phyloP scores from a whole-genome alignment of 2,113 vertebrate genomes.

The Turnix velox region DNA sequence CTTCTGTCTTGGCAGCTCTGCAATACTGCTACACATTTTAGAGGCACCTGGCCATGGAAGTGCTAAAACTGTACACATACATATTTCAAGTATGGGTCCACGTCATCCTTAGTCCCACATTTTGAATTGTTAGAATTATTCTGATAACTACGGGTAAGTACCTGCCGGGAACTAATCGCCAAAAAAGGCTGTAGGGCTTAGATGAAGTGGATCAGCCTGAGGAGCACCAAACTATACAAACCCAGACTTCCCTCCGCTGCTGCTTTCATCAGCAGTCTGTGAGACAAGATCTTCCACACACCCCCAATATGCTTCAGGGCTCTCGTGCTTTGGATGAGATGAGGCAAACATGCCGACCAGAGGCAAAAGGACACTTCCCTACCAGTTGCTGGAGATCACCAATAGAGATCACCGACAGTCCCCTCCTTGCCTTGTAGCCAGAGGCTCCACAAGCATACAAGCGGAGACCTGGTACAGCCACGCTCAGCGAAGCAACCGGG shows the following conservation, averaged over 20 bases:
- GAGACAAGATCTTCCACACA: background rate
- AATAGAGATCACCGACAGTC: background rate
- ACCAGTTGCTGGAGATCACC: background rate
- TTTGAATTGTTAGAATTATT: background rate
- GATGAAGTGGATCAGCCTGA: background rate
- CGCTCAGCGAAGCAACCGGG: background rate
- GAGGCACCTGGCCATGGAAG: background rate
- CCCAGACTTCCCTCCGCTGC: background rate
- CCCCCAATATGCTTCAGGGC: background rate
- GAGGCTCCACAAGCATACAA: background rate
- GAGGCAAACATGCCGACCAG: accelerated
- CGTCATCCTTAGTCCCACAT: accelerated
- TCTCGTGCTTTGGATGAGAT: background rate
- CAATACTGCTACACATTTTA: background rate
- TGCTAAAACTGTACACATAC: background rate
- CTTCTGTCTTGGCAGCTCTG: accelerated
- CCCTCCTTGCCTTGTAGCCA: accelerated
- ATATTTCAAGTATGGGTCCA: background rate
- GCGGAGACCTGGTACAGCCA: background rate
- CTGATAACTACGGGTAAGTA: background rate
- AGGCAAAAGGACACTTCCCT: background rate
- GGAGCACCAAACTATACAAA: background rate
- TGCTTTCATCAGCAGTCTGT: background rate
- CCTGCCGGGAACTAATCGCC: background rate
- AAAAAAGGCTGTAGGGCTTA: background rate